These are phyloP conservation scores for Herpailurus yagouaroundi DNA, from an alignment of 2,113 vertebrate species.

Conservation along the genomic window DNA sequence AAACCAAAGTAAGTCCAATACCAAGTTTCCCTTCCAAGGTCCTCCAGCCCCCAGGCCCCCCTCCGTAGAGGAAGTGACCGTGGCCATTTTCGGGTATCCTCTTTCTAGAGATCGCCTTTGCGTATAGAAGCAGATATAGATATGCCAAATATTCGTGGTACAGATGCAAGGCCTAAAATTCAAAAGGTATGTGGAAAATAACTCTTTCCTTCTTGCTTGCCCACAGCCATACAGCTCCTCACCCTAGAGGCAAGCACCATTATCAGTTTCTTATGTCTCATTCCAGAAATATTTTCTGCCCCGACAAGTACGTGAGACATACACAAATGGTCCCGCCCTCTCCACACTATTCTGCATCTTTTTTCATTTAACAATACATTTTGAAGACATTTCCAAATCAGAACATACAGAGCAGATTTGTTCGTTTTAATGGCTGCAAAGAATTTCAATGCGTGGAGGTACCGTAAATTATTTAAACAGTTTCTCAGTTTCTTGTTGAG, in stretches of 20 bases:
- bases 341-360: not conserved
- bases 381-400: slow-evolving; percentile 53
- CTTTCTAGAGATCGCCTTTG: not conserved
- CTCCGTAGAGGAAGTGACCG: not conserved
- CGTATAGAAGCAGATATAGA: not conserved
- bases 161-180: not conserved
- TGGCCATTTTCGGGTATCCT: not conserved
- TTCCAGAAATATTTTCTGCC: slow-evolving; percentile 4
- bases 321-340: not conserved
- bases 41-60: not conserved
- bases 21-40: not conserved
- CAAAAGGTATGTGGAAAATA: not conserved
- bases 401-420: not conserved
- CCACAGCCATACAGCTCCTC: not conserved
- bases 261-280: not conserved
- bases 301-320: not conserved
- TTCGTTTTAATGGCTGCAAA: slow-evolving; percentile 48
- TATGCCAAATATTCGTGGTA: too few species aligned
- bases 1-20: not conserved
- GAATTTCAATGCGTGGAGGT: not conserved
- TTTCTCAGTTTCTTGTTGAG: not conserved
- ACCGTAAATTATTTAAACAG: slow-evolving; percentile 45
- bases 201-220: not conserved
- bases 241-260: not conserved
- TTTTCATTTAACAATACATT: slow-evolving; percentile 16